phyloP scores from a whole-genome alignment of 1,140 invertebrate species.

The Drosophila tani region DNA sequence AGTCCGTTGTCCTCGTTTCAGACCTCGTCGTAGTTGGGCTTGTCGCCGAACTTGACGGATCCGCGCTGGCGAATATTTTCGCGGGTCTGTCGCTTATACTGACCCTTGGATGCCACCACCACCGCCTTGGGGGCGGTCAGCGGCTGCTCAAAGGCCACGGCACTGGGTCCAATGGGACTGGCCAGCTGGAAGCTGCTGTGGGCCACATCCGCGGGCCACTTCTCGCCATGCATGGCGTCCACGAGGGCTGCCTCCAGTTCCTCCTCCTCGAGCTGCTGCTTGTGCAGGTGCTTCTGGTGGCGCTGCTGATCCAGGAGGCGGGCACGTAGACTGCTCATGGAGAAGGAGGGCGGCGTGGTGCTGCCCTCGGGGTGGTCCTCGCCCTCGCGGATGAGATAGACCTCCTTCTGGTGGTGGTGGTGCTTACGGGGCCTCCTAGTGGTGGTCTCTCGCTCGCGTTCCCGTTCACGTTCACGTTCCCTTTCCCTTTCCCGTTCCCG shows the following conservation, averaged over 20 bases:
- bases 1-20: conserved; percentile 17
- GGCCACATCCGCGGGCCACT: conserved; percentile 69
- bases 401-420: conserved; percentile 45
- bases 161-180: conserved; percentile 74
- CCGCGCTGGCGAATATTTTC: conserved; percentile 64
- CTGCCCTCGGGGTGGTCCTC: conserved; percentile 23
- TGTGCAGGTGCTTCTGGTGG: conserved; percentile 42
- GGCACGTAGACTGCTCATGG: conserved; percentile 67
- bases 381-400: conserved; percentile 20
- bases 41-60: conserved; percentile 68
- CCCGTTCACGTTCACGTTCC: conserved; percentile 17
- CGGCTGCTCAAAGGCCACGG: conserved; percentile 70
- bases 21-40: conserved; percentile 60
- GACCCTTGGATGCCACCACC: conserved; percentile 10
- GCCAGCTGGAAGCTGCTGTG: conserved; percentile 63
- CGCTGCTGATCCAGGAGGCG: conserved; percentile 71
- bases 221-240: conserved; percentile 68
- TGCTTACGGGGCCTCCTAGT: conserved; percentile 42
- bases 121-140: conserved; percentile 30
- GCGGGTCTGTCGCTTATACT: conserved; percentile 60
- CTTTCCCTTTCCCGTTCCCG: conserved; percentile 4
- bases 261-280: conserved; percentile 60
- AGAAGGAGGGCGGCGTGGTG: conserved; percentile 38
- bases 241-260: conserved; percentile 60
- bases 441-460: conserved; percentile 40